phyloP scores from a whole-genome alignment of 2,888 invertebrate species.

The Gari tellinella region DNA sequence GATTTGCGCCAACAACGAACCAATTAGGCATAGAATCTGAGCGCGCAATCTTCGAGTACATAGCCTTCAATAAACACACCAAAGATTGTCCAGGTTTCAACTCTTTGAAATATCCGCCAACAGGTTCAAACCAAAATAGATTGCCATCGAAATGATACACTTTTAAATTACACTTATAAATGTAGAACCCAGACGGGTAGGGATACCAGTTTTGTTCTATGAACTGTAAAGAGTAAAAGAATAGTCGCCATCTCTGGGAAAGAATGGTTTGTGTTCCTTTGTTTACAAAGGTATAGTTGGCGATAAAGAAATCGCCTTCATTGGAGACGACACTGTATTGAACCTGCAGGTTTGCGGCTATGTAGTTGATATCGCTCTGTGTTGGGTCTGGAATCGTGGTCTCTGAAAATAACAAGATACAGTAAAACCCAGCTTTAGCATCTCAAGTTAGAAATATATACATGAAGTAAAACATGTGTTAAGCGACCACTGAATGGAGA shows the following conservation, averaged over 20 bases:
- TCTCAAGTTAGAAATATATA: too few relatives aligned
- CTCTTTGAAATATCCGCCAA: conserved; percentile 36
- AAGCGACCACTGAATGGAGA: too few relatives aligned
- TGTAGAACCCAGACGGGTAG: conserved; percentile 47
- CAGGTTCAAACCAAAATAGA: conserved; percentile 58
- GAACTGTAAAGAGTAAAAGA: conserved; percentile 33
- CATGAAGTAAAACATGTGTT: too few relatives aligned
- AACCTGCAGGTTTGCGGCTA: conserved; percentile 35
- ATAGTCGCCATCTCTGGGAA: conserved; percentile 64
- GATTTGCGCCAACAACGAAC: conserved; percentile 61
- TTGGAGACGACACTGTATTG: conserved; percentile 42
- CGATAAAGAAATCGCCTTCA: conserved; percentile 23
- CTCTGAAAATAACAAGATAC: conserved; percentile 17
- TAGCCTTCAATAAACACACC: conserved; percentile 44
- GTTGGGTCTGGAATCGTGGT: conserved; percentile 22
- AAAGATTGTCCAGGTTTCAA: conserved; percentile 42
- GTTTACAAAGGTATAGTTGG: conserved; percentile 66
- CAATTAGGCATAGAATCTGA: conserved; percentile 73
- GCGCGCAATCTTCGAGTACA: conserved; percentile 52
- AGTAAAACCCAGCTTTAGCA: too few relatives aligned
- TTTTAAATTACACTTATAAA: conserved; percentile 41
- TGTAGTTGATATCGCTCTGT: conserved; percentile 37
- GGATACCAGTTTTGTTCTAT: conserved; percentile 37
- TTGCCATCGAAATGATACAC: conserved; percentile 64
- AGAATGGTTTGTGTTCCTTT: conserved; percentile 58